Evolutionary conservation across 2,888 invertebrate species (phyloP).

Genomic region (Ophonus ardosiacus): DNA sequence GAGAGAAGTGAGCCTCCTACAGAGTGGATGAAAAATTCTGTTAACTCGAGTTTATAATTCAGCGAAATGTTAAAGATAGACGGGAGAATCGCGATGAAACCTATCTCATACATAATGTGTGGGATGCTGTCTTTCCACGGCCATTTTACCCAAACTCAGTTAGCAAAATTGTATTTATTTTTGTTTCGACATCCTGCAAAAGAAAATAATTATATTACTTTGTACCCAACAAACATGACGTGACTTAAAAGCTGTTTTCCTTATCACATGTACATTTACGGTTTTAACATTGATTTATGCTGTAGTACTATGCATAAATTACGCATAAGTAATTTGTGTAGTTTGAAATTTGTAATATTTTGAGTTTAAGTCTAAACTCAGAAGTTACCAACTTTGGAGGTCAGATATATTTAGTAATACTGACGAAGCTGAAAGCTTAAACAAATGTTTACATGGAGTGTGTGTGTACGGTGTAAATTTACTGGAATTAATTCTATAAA

Average conservation of each 20-base stretch:
- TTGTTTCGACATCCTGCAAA: not conserved
- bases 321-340: slow-evolving; percentile 27
- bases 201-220: not conserved
- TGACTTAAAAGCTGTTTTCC: slow-evolving; percentile 6
- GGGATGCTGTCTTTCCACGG: slow-evolving; percentile 10
- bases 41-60: slow-evolving; percentile 46
- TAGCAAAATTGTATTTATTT: slow-evolving; percentile 9
- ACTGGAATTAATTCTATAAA: slow-evolving; percentile 8
- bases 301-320: slow-evolving; percentile 18
- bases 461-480: slow-evolving; percentile 1
- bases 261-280: not conserved
- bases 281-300: slow-evolving; percentile 22
- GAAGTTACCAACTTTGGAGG: slow-evolving; percentile 16
- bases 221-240: not conserved
- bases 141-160: slow-evolving; percentile 17
- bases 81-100: slow-evolving; percentile 29
- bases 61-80: slow-evolving; percentile 27
- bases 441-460: slow-evolving; percentile 13
- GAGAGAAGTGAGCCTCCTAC: not conserved
- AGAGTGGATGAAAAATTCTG: slow-evolving; percentile 30
- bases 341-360: not conserved
- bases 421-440: slow-evolving; percentile 7
- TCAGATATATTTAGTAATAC: slow-evolving; percentile 38
- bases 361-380: slow-evolving; percentile 4
- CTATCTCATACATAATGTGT: slow-evolving; percentile 36